A percentile compares a stretch with the other conserved stretches of the same genome.
Evolutionary conservation across 2,888 invertebrate genomes (phyloP).

Genomic region (Clusia tigrina): DNA sequence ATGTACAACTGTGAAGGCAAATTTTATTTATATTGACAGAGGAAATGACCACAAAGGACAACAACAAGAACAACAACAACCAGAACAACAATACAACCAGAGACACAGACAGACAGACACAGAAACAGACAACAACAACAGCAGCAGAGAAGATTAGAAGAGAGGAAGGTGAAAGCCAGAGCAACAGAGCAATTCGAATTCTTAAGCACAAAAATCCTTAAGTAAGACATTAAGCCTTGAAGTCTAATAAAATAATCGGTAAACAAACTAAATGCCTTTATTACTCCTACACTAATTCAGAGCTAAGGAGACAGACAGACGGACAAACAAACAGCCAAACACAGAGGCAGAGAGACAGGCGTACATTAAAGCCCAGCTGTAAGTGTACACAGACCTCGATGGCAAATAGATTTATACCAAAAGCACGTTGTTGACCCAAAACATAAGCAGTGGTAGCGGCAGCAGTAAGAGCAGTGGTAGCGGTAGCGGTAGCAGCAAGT

Average conservation of each 20-base stretch:
- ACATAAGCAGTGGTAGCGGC: not conserved
- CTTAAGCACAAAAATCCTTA: slow-evolving; percentile 28
- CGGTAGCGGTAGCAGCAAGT: not conserved
- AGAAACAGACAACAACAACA: not conserved
- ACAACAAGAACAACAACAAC: not conserved
- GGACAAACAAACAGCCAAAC: not conserved
- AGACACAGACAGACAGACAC: not conserved
- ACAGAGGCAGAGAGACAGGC: not conserved
- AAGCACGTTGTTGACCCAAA: slow-evolving; percentile 43
- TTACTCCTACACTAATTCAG: slow-evolving; percentile 35
- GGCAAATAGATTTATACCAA: slow-evolving; percentile 44
- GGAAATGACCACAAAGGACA: slow-evolving; percentile 8
- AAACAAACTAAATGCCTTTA: slow-evolving; percentile 59
- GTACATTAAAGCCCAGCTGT: not conserved
- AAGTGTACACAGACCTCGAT: not conserved
- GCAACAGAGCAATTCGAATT: not conserved
- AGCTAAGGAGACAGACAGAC: not conserved
- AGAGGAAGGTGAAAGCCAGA: not conserved
- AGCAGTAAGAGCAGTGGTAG: too few species aligned
- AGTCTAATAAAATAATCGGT: slow-evolving; percentile 57
- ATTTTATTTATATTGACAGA: slow-evolving; percentile 13
- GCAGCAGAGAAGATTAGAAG: not conserved
- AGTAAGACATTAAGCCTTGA: slow-evolving; percentile 54
- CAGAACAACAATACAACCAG: not conserved
- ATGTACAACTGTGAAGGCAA: not conserved